Conservation (phyloP, 1,140 invertebrate species). For the Drosophila arizonae region DNA sequence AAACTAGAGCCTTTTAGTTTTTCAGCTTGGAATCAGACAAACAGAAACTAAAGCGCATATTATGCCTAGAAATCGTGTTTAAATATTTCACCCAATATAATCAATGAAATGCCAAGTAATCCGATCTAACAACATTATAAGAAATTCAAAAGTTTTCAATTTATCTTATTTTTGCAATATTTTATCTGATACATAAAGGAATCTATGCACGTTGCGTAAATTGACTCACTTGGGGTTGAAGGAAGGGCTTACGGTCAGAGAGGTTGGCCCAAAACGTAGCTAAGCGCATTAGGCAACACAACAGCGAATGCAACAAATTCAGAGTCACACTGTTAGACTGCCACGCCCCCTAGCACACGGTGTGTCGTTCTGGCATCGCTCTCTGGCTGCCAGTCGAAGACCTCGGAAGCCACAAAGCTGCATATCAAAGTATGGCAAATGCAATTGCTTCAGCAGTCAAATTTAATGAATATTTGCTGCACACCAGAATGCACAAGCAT, state of each 20-base stretch:
- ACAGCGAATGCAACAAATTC: conserved; percentile 42
- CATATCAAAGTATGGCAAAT: conserved; percentile 35
- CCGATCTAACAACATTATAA: not conserved
- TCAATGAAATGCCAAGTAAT: conserved; percentile 10
- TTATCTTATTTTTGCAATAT: not conserved
- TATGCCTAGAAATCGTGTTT: not conserved
- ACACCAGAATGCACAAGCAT: conserved; percentile 16
- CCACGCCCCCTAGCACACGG: conserved; percentile 1
- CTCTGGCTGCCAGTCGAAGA: not conserved
- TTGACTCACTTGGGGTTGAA: conserved; percentile 6
- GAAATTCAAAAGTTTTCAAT: not conserved
- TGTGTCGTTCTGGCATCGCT: no score
- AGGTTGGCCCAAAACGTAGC: conserved; percentile 27
- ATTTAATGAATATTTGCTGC: conserved; percentile 52
- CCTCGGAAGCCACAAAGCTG: conserved; percentile 34
- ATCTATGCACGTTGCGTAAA: conserved; percentile 19
- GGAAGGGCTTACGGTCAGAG: conserved; percentile 11
- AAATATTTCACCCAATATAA: not conserved
- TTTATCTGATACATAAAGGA: not conserved
- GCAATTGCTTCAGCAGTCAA: conserved; percentile 51
- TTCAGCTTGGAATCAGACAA: no score
- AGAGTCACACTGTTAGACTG: conserved; percentile 45
- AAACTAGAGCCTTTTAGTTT: no score
- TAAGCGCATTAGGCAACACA: conserved; percentile 43
- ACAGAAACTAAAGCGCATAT: no score